phyloP scores from a whole-genome alignment of 2,888 invertebrate genomes.

The Tupiocoris notatus region DNA sequence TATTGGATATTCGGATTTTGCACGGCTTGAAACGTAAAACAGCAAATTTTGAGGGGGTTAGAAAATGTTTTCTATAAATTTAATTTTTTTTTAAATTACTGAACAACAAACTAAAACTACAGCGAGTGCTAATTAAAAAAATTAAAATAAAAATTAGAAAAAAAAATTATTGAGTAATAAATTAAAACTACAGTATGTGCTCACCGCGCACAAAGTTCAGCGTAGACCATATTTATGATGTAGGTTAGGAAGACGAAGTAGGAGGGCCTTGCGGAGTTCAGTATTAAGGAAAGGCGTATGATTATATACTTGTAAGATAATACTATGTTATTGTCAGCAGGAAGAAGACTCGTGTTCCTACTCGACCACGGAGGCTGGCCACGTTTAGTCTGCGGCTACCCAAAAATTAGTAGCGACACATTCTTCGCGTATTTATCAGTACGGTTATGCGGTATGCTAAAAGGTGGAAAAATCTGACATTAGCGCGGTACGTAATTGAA shows the following conservation, averaged over 20 bases:
- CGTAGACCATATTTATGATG: neutral
- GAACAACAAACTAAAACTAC: no score
- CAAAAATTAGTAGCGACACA: slow-evolving; percentile 40
- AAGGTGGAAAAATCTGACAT: neutral
- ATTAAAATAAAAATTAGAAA: no score
- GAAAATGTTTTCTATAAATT: no score
- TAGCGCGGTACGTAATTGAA: no score
- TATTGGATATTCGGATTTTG: no score
- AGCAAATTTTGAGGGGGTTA: no score
- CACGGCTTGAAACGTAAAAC: no score
- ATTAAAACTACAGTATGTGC: no score
- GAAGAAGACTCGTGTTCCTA: neutral
- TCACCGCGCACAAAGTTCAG: no score
- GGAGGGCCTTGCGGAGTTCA: neutral
- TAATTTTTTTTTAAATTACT: no score
- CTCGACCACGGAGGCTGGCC: neutral
- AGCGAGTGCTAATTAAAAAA: no score
- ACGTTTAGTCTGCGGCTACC: slow-evolving; percentile 4
- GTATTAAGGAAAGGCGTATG: neutral
- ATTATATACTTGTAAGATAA: neutral
- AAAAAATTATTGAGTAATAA: no score
- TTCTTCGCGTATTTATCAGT: neutral
- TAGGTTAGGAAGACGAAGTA: neutral
- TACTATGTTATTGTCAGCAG: neutral
- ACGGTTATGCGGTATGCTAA: neutral